Evolutionary conservation across 2,113 vertebrate species (phyloP), one percentile per base, ranked within the genome.

Genomic region (Marmota monax): DNA sequence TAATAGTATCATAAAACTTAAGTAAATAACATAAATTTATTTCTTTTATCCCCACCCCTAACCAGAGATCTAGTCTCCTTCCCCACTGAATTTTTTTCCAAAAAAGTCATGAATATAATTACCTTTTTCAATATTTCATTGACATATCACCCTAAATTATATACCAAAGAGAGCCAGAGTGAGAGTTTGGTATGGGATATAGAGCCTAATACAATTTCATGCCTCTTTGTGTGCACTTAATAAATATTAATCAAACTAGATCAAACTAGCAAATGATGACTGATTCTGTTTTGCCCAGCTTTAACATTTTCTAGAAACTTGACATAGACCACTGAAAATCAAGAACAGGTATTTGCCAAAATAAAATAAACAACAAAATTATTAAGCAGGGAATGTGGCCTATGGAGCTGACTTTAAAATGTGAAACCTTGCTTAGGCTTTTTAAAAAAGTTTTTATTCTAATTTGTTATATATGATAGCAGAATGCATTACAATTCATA

Each of bases 41-140:
- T 88, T 82, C 11, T 92, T 76, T 48, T 58, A 69, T 58, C 65
- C 5, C 86, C 25, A 58, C 25, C 39, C 74, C n/a, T 51, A 48
- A 78, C 42, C 39, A 91, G 13, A 22, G 45, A 86, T 32, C 39
- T 93, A 83, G 51, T 67, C 14, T 96, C 45, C 12, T 70, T 88
- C 32, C 34, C 6, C 72, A 51, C 5, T 63, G 45, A 51, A 86
- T 80, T 72, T 88, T 85, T 39, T 91, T 51, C 2, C 45, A 45
- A 77, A 78, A 94, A 96, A 56, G 4, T 90, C 17, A 83, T 94
- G 61, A 93, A 92, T 94, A 83, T 94, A 70, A 91, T 97, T 91
- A 94, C 11, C 34, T 94, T 90, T 97, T 92, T 39, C 85, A 96
- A 85, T 96, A 95, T 97, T 90, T 92, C 69, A 97, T 83, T 91